Conservation (phyloP, 2,113 vertebrate genomes). For the Lanius ludovicianus region DNA sequence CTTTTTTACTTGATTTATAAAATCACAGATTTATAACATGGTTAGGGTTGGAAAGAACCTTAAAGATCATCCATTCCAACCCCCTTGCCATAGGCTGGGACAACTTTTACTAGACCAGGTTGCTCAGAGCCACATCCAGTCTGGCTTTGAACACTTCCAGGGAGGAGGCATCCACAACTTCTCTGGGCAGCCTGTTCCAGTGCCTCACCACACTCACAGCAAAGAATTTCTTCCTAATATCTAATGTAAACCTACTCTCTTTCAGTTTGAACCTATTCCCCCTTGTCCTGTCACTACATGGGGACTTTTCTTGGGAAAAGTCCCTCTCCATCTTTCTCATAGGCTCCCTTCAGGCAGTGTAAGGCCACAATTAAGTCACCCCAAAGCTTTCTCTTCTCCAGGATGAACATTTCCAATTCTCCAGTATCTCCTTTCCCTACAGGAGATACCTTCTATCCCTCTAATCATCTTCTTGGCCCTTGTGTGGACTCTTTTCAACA, state of each 20-base stretch:
- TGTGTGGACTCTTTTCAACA: not conserved
- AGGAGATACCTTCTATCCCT: not conserved
- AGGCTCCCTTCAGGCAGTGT: not conserved
- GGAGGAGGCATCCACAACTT: rapidly evolving
- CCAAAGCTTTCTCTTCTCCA: not conserved
- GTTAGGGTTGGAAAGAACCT: not conserved
- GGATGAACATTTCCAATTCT: not conserved
- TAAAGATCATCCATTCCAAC: not conserved
- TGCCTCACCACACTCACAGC: not conserved
- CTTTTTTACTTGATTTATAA: not conserved
- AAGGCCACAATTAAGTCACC: not conserved
- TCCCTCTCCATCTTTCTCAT: not conserved
- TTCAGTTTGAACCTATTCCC: not conserved
- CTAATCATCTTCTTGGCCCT: not conserved
- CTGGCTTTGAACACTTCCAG: not conserved
- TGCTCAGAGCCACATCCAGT: not conserved
- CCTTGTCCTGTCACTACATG: not conserved
- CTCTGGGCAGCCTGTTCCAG: not conserved
- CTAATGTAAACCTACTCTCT: not conserved
- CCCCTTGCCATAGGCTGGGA: too few relatives aligned
- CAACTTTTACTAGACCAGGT: not conserved
- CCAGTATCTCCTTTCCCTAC: not conserved
- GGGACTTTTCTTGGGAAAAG: not conserved
- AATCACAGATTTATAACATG: not conserved
- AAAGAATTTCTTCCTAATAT: not conserved